These are phyloP conservation scores for Drosophila fungiperda DNA, from an alignment of 2,888 invertebrate species.

Conservation along the genomic window DNA sequence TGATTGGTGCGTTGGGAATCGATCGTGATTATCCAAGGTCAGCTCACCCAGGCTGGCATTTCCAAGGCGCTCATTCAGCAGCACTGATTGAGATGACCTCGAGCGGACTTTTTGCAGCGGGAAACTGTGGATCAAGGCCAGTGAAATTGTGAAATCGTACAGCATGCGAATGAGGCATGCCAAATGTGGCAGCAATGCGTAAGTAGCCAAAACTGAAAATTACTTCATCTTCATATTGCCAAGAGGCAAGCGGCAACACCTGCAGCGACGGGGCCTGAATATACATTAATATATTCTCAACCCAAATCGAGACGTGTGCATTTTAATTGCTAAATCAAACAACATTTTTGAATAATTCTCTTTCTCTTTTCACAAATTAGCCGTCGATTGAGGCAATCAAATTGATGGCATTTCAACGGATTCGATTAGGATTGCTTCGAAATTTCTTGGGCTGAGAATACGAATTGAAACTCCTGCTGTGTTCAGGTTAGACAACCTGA, in stretches of 20 bases:
- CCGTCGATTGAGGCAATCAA: slow-evolving; percentile 81
- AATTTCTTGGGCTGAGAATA: slow-evolving; percentile 6
- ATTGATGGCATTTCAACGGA: slow-evolving; percentile 70
- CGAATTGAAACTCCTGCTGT: slow-evolving; percentile 57
- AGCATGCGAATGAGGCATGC: slow-evolving; percentile 56
- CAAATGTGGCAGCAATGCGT: slow-evolving; percentile 45
- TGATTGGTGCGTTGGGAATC: slow-evolving; percentile 47
- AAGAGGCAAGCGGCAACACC: slow-evolving; percentile 42
- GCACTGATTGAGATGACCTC: slow-evolving; percentile 42
- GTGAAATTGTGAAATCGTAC: slow-evolving; percentile 63
- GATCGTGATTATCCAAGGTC: slow-evolving; percentile 62
- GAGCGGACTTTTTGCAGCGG: slow-evolving; percentile 43
- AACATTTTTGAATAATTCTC: slow-evolving; percentile 63
- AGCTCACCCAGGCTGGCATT: slow-evolving; percentile 54
- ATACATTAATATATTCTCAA: slow-evolving; percentile 43
- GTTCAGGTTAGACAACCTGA: slow-evolving; percentile 65
- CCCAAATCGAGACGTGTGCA: slow-evolving; percentile 39
- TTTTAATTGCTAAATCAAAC: slow-evolving; percentile 72
- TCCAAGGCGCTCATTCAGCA: slow-evolving; percentile 37
- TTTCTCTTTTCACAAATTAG: slow-evolving; percentile 71
- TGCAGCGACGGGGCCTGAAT: slow-evolving; percentile 37
- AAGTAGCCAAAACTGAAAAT: slow-evolving; percentile 54
- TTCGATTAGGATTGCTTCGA: slow-evolving; percentile 21
- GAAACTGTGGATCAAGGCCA: slow-evolving; percentile 63
- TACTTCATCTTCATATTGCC: slow-evolving; percentile 53